phyloP scores from a whole-genome alignment of 2,888 invertebrate genomes.

The Andrena chrysosceles region DNA sequence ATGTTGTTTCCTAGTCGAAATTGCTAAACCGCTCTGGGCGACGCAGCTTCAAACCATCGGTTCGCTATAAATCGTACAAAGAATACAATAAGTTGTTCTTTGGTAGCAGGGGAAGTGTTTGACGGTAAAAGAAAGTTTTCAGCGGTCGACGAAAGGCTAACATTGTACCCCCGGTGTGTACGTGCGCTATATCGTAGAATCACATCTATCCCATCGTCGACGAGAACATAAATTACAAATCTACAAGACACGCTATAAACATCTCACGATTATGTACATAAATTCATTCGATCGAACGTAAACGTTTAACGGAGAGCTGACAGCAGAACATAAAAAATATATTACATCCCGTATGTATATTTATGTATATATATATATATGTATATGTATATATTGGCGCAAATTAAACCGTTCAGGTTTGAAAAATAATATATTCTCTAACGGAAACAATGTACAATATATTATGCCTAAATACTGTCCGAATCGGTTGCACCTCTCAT shows the following conservation, averaged over 20 bases:
- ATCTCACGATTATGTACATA: slow-evolving; percentile 74
- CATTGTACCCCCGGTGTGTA: slow-evolving; percentile 17
- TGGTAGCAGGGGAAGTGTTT: slow-evolving; percentile 73
- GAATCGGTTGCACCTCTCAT: slow-evolving; percentile 56
- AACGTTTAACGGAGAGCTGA: slow-evolving; percentile 22
- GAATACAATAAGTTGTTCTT: slow-evolving; percentile 74
- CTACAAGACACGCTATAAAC: slow-evolving; percentile 69
- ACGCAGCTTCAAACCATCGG: slow-evolving; percentile 35
- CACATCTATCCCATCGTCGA: slow-evolving; percentile 57
- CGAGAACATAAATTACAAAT: slow-evolving; percentile 63
- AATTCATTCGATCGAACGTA: slow-evolving; percentile 51
- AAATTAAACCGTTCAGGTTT: slow-evolving; percentile 62
- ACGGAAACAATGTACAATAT: slow-evolving; percentile 60
- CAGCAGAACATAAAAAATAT: slow-evolving; percentile 65
- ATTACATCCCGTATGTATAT: slow-evolving; percentile 56
- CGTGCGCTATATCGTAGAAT: slow-evolving; percentile 22
- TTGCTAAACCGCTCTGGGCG: slow-evolving; percentile 31
- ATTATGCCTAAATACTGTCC: slow-evolving; percentile 58
- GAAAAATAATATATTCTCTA: slow-evolving; percentile 67
- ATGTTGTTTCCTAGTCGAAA: slow-evolving; percentile 25
- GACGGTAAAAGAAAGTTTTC: slow-evolving; percentile 64
- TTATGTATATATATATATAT: slow-evolving; percentile 39
- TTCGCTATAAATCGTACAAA: slow-evolving; percentile 74
- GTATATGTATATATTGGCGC: slow-evolving; percentile 49
- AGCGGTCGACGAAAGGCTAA: slow-evolving; percentile 47